Conservation (phyloP, 2,888 invertebrate genomes). For the Molorchus minor region DNA sequence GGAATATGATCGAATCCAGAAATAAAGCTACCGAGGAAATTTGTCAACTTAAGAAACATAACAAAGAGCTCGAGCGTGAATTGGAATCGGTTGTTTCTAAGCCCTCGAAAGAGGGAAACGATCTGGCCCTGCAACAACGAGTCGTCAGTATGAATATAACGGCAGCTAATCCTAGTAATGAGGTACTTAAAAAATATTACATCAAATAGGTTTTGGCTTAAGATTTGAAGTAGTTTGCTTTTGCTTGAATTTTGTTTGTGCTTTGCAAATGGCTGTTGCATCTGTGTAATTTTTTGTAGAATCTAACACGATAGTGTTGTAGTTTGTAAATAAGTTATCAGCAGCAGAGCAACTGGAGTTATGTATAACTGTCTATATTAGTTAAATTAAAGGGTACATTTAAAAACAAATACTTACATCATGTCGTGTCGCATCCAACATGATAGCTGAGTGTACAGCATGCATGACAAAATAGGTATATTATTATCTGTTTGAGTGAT, state of each 20-base stretch:
- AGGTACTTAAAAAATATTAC: conserved; percentile 54
- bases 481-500: too few species aligned
- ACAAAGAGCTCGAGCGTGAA: conserved; percentile 43
- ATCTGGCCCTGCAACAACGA: conserved; percentile 36
- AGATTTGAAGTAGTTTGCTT: conserved; percentile 23
- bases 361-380: too few species aligned
- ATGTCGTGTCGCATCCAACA: too few species aligned
- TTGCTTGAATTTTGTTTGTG: conserved; percentile 17
- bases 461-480: too few species aligned
- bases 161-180: conserved; percentile 43
- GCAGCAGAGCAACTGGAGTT: too few species aligned
- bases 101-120: conserved; percentile 35
- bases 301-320: too few species aligned
- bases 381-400: too few species aligned
- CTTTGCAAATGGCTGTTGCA: neutral
- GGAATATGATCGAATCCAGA: conserved; percentile 56
- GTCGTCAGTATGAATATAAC: conserved; percentile 47
- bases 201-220: conserved; percentile 27
- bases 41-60: conserved; percentile 50
- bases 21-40: conserved; percentile 57
- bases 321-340: too few species aligned
- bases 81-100: conserved; percentile 50
- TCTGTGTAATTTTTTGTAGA: conserved; percentile 5
- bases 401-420: neutral
- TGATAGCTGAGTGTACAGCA: too few species aligned